A percentile compares a stretch with the other conserved stretches of the same genome.
These are phyloP conservation scores for Leptocoma aspasia DNA, from an alignment of 2,113 vertebrate species.

Conservation along the genomic window DNA sequence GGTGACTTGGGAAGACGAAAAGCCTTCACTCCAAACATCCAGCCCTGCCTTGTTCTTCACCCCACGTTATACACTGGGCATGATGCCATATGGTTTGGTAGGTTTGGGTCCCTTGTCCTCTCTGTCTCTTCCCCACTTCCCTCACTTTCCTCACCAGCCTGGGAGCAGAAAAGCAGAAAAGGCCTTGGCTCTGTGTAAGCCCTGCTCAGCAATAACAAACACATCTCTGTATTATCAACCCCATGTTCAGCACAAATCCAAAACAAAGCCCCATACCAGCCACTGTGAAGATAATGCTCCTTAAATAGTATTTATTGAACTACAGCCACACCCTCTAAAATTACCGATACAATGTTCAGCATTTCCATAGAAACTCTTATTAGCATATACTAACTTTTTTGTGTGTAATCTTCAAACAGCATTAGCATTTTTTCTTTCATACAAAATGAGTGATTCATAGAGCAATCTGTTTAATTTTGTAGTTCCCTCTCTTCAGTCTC, in stretches of 20 bases:
- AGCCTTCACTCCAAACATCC: background rate
- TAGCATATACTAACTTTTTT: background rate
- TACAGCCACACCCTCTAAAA: background rate
- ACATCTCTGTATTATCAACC: background rate
- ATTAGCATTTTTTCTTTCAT: background rate
- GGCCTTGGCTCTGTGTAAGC: background rate
- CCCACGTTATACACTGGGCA: too few species aligned
- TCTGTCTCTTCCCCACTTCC: background rate
- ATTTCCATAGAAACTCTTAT: background rate
- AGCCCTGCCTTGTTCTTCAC: background rate
- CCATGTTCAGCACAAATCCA: background rate
- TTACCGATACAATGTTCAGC: background rate
- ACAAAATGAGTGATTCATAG: background rate
- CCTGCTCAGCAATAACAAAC: background rate
- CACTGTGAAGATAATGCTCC: background rate
- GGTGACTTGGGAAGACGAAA: background rate
- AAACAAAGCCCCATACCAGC: background rate
- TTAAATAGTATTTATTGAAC: background rate
- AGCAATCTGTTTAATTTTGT: background rate
- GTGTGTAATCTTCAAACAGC: background rate
- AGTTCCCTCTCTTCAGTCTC: background rate
- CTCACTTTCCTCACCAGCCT: background rate
- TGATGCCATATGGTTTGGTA: background rate
- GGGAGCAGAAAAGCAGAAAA: background rate
- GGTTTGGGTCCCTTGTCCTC: background rate